A percentile compares a stretch with the other conserved stretches of the same genome.
Conservation (phyloP, 2,888 invertebrate genomes). For the Lasioglossum zephyrum region DNA sequence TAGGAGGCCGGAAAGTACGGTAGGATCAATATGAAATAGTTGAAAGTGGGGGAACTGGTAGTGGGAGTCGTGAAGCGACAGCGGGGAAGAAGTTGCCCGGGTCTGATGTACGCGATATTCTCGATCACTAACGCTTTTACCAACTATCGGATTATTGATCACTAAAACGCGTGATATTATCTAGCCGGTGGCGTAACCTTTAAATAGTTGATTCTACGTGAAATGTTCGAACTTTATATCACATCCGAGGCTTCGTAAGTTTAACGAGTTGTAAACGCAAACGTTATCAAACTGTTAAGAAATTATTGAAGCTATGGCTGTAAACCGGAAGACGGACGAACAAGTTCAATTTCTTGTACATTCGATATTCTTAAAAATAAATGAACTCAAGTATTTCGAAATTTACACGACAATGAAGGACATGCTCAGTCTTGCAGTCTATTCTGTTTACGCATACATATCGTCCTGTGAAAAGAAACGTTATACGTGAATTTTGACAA, state of each 20-base stretch:
- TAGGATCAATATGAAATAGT: too few relatives aligned
- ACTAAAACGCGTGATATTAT: neutral
- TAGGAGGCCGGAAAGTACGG: too few relatives aligned
- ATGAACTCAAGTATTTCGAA: neutral
- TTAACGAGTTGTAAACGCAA: neutral
- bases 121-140: neutral
- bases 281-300: neutral
- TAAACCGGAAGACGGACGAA: neutral
- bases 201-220: conserved; percentile 17
- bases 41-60: too few relatives aligned
- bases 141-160: neutral
- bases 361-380: neutral
- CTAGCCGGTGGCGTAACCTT: neutral
- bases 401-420: conserved; percentile 5
- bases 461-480: neutral
- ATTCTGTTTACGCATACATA: neutral
- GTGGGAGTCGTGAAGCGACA: too few relatives aligned
- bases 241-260: neutral
- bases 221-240: neutral
- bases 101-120: neutral
- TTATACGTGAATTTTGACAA: neutral
- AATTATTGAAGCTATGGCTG: neutral
- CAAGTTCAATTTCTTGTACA: neutral
- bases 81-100: too few relatives aligned
- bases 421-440: neutral